These are phyloP conservation scores for Echeneis naucrates DNA, from an alignment of 2,797 vertebrate species.

Conservation along the genomic window DNA sequence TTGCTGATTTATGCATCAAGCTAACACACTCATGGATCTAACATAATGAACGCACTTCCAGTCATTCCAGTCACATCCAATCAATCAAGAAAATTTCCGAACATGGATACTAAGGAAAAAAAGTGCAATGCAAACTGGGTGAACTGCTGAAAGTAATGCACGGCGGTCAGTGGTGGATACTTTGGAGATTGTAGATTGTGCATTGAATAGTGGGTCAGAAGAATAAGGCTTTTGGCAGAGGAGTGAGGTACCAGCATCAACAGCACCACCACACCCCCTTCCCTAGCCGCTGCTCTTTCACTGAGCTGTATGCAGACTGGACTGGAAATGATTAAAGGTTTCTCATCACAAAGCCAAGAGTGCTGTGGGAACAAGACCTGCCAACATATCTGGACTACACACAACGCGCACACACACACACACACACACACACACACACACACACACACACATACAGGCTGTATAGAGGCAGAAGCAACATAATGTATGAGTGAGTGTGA, in stretches of 20 bases:
- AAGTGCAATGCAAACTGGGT: constrained; percentile 9
- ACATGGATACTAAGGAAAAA: constrained; percentile 24
- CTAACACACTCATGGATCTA: not conserved
- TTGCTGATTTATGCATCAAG: constrained; percentile 24
- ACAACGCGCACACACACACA: constrained; percentile 27
- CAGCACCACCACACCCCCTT: constrained; percentile 79
- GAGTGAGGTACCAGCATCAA: constrained; percentile 70
- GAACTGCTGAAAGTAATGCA: constrained; percentile 22
- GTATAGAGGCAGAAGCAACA: constrained; percentile 14
- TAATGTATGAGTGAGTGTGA: constrained; percentile 11
- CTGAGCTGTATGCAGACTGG: constrained; percentile 63
- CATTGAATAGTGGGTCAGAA: constrained; percentile 26
- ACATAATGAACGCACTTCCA: constrained; percentile 14
- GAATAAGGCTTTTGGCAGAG: constrained; percentile 54
- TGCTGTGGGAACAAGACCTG: constrained; percentile 65
- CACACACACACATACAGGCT: constrained; percentile 22
- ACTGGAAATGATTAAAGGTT: constrained; percentile 73
- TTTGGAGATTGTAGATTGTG: constrained; percentile 42
- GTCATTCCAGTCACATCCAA: constrained; percentile 53
- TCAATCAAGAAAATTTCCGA: constrained; percentile 48
- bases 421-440: not conserved
- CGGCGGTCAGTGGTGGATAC: constrained; percentile 18
- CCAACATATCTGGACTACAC: constrained; percentile 56
- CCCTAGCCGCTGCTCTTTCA: constrained; percentile 55
- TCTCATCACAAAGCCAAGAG: constrained; percentile 65